phyloP scores from a whole-genome alignment of 2,797 vertebrate genomes.

The Galagoides demidoff region DNA sequence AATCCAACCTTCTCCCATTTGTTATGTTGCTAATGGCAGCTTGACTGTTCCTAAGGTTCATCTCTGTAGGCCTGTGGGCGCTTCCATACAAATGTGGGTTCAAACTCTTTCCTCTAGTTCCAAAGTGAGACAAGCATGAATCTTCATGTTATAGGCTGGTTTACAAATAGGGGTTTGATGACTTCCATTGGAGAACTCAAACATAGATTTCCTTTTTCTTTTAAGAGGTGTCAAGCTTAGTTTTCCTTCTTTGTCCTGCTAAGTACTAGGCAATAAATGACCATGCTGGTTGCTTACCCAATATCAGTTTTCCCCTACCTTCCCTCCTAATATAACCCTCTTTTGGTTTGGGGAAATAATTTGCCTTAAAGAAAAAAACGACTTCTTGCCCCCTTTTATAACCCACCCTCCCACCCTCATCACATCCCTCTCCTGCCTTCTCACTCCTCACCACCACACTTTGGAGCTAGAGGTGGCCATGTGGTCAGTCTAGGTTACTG shows the following conservation, averaged over 20 bases:
- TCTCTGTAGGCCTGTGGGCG: not conserved
- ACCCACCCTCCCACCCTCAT: not conserved
- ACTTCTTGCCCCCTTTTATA: not conserved
- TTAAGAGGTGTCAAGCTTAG: not conserved
- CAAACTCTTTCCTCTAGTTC: not conserved
- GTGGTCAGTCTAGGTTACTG: not conserved
- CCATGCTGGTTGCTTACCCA: not conserved
- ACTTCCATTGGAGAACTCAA: not conserved
- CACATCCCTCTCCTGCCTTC: not conserved
- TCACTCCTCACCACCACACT: rapidly evolving
- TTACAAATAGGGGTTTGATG: not conserved
- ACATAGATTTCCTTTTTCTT: not conserved
- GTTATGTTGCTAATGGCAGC: not conserved
- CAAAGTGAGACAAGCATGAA: not conserved
- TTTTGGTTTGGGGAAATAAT: not conserved
- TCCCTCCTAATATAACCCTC: not conserved
- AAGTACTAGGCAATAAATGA: not conserved
- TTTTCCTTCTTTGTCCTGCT: not conserved
- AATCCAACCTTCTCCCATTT: not conserved
- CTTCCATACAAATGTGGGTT: not conserved
- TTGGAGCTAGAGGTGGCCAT: not conserved
- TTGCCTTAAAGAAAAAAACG: not conserved
- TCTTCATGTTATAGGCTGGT: not conserved
- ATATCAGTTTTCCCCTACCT: not conserved
- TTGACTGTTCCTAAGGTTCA: not conserved